Evolutionary conservation across 2,888 invertebrate genomes (phyloP), one percentile per base, ranked within the genome.

Genomic region (Nebria salina): DNA sequence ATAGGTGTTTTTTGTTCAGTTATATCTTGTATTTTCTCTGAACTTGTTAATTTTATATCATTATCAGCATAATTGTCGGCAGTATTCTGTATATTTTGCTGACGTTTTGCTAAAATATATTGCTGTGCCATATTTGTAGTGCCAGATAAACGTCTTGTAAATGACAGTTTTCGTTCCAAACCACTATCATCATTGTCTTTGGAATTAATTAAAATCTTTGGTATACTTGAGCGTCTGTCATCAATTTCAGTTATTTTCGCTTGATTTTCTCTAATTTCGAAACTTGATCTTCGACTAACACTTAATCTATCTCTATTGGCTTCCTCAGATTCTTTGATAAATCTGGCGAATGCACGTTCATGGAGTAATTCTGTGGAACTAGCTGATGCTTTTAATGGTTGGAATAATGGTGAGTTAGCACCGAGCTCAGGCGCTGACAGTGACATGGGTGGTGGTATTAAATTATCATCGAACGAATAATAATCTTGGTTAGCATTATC

Each of bases 311-410:
- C 73, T 72, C 87, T 90, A 85, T 93, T 92, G 25, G 92, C 92
- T 87, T 96, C 94, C 87, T 95, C 94, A 2, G 94, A 93, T 9
- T 94, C 95, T 87, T 94, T 93, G 86, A 95, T 95, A 87, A 96
- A 94, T 65, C 96, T 91, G 8, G 94, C 94, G 94, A 96, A 95
- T 11, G 95, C 94, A 72, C 93, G 91, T 87, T 96, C 96, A 87
- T 95, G 95, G 0, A 96, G 90, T 5, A 96, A 90, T 87, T 96
- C 96, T 0, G 95, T 94, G 2, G 96, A 96, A 86, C 96, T 96
- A 41, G 95, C 94, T 0, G 95, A 94, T 84, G 93, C 92, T 42
- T 95, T 92, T 64, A 96, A 88, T 1, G 90, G 89, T 77, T 91
- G 90, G 73, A 92, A 89, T 34, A 89, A 84, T 66, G 90, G 89